A percentile compares a stretch with the other conserved stretches of the same genome.
Evolutionary conservation across 2,113 vertebrate genomes (phyloP).

Genomic region (Cryptomyrus ogoouensis): DNA sequence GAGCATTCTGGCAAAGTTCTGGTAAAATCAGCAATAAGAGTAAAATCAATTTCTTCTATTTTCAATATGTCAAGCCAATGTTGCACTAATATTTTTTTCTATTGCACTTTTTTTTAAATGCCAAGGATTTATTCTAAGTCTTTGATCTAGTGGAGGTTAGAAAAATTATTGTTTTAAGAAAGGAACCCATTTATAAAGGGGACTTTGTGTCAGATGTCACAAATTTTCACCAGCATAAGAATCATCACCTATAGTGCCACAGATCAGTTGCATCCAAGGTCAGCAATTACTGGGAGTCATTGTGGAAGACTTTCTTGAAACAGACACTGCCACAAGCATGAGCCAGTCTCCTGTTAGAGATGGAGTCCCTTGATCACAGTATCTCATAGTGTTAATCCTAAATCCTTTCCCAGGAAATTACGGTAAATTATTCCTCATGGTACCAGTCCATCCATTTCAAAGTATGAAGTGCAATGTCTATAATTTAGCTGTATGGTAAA

Average conservation of each 20-base stretch:
- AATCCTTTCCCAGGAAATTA: neutral
- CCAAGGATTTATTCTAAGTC: neutral
- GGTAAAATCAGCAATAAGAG: neutral
- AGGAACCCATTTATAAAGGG: neutral
- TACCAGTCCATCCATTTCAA: neutral
- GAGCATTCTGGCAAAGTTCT: neutral
- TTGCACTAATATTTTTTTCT: neutral
- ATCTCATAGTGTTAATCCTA: neutral
- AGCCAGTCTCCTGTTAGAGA: neutral
- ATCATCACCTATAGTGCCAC: constrained; percentile 13
- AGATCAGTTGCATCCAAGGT: constrained; percentile 20
- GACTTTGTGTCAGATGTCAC: neutral
- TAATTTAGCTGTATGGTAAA: neutral
- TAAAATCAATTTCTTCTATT: neutral
- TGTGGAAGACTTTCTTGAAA: neutral
- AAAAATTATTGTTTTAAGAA: neutral
- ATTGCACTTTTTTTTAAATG: neutral
- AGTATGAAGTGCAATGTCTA: neutral
- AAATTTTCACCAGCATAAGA: constrained; percentile 14
- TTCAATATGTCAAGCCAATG: neutral
- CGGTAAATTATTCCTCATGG: too few relatives aligned
- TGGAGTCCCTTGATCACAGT: neutral
- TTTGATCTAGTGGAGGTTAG: neutral
- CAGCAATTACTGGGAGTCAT: neutral
- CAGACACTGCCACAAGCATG: neutral